Percentiles rank a stretch among this genome's conserved stretches.
These are phyloP conservation scores for Melieria picta DNA, from an alignment of 2,888 invertebrate genomes.

Conservation along the genomic window DNA sequence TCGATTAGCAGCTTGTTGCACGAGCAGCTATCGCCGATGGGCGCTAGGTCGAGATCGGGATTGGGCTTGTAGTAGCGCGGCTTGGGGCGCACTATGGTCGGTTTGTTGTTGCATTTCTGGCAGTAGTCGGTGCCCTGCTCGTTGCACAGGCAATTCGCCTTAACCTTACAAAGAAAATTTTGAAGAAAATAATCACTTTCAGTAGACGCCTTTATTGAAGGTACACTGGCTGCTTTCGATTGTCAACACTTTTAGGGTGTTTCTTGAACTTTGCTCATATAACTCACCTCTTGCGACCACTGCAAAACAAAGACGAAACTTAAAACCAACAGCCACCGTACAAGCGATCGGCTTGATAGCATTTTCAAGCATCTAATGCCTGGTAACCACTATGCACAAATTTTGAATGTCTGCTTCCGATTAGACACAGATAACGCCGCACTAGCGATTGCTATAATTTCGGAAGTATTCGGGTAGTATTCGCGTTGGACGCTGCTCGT, in stretches of 20 bases:
- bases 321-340: neutral
- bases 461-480: too few species aligned
- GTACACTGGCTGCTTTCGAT: too few species aligned
- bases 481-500: neutral
- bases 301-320: constrained; percentile 15
- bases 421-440: too few species aligned
- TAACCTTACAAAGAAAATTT: constrained; percentile 44
- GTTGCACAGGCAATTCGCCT: constrained; percentile 58
- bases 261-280: neutral
- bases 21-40: constrained; percentile 63
- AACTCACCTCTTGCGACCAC: constrained; percentile 16
- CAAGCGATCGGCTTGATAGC: constrained; percentile 9
- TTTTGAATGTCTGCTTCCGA: too few species aligned
- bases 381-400: too few species aligned
- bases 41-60: constrained; percentile 48
- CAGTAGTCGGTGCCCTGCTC: constrained; percentile 58
- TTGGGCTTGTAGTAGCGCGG: constrained; percentile 40
- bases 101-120: constrained; percentile 49
- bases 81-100: constrained; percentile 49
- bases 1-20: constrained; percentile 63
- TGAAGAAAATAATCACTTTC: neutral
- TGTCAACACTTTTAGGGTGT: too few species aligned
- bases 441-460: too few species aligned
- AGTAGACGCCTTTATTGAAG: neutral
- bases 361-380: neutral